Percentiles rank a stretch among this genome's conserved stretches.
Evolutionary conservation across 2,888 invertebrate genomes (phyloP).

Genomic region (Thereva nobilitata): DNA sequence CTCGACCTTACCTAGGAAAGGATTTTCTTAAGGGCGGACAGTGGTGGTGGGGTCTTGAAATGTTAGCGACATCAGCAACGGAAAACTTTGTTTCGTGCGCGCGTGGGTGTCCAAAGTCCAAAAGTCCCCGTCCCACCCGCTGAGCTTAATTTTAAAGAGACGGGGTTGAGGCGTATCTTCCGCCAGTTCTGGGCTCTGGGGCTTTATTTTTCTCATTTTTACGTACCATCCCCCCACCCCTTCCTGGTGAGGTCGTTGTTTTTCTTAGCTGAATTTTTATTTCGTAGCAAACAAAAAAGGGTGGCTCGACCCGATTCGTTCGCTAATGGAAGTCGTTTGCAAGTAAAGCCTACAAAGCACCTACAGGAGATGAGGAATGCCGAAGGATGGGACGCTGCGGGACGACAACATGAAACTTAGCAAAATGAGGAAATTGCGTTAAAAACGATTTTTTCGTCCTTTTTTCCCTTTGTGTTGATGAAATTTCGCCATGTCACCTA

Average conservation of each 20-base stretch:
- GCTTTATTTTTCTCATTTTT: conserved; percentile 2
- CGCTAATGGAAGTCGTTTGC: conserved; percentile 21
- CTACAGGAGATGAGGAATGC: background rate
- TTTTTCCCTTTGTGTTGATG: conserved; percentile 20
- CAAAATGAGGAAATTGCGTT: conserved; percentile 31
- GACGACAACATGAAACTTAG: conserved; percentile 20
- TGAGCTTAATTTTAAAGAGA: conserved; percentile 24
- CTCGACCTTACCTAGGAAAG: conserved; percentile 22
- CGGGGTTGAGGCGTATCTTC: background rate
- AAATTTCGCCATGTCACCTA: conserved; percentile 29
- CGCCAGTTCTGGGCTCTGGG: background rate
- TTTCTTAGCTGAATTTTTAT: conserved; percentile 11
- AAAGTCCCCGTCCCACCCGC: conserved; percentile 5
- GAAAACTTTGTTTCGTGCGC: conserved; percentile 11
- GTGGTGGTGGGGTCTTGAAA: background rate
- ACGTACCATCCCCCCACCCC: background rate
- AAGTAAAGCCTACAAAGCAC: conserved; percentile 6
- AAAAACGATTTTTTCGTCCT: conserved; percentile 14
- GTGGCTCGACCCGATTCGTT: conserved; percentile 28
- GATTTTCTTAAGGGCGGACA: conserved; percentile 6
- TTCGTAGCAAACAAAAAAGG: conserved; percentile 27
- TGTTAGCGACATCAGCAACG: background rate
- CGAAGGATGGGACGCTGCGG: background rate
- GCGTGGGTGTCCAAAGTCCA: conserved; percentile 18
- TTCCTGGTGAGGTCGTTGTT: conserved; percentile 9